Evolutionary conservation across 2,797 vertebrate species (phyloP), one percentile per base, ranked within the genome.

Genomic region (Enteromius afrohamiltoni): DNA sequence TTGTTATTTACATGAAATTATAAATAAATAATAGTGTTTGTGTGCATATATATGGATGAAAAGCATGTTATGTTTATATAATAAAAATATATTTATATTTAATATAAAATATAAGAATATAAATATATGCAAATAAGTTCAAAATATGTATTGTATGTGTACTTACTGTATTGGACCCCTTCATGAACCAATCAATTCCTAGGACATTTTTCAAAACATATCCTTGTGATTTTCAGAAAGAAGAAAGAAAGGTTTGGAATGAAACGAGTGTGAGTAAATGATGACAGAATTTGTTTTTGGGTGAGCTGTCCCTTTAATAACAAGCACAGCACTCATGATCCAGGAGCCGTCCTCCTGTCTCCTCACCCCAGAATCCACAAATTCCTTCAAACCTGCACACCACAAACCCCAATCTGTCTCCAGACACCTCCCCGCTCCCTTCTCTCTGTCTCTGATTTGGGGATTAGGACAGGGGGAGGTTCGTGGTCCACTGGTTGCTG

Each of bases 401-500:
- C 64, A 58, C 82, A 77, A 68, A 70, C 51, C 62, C 80, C 65
- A 83, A 51, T 65, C 62, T 81, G 79, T 76, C 62, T 74, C 58
- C 45, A 81, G 77, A 83, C 42, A 70, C 51, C 42, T 55, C 71
- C 71, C 73, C 29, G 53, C 80, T 68, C 21, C 31, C 1, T 16
- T 62, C 67, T 69, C 51, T 19, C 77, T 71, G 58, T 79, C 51
- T 81, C 82, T 80, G 83, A 86, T 86, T 82, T 84, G 51, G 58
- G 81, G 86, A 84, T 85, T 88, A 85, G 84, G 76, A 65, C 60
- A 74, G 70, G 75, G 79, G 83, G 83, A 83, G 60, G 51, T 81
- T 86, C 51, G 79, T 84, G 86, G 83, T 88, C 85, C 84, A 84
- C 77, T 84, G 77, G 85, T 82, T 83, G 79, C 86, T 68, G 74